Evolutionary conservation across 1,140 invertebrate species (phyloP).

Genomic region (Nephila pilipes): DNA sequence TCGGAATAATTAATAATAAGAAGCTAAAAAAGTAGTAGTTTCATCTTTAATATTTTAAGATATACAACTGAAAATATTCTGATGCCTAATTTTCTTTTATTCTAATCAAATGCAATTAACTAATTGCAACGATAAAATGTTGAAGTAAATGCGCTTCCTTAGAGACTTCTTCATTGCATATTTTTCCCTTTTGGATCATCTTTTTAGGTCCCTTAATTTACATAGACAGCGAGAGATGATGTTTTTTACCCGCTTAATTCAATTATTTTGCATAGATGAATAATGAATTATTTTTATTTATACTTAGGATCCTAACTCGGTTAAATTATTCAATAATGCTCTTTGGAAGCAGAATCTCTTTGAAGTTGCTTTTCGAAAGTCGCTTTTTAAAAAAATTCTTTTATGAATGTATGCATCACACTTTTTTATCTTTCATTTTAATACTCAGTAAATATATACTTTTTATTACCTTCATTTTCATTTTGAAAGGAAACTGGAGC

Average conservation of each 20-base stretch:
- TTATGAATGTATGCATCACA: too few relatives aligned
- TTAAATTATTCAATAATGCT: background rate
- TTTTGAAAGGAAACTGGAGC: too few relatives aligned
- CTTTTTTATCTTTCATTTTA: too few relatives aligned
- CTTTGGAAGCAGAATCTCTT: background rate
- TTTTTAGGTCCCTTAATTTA: background rate
- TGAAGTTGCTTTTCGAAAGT: background rate
- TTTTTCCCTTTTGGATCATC: background rate
- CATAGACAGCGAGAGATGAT: background rate
- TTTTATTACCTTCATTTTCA: too few relatives aligned
- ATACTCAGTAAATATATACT: too few relatives aligned
- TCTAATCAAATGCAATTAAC: background rate
- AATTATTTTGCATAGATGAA: slow-evolving; percentile 27
- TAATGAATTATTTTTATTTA: background rate
- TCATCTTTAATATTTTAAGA: too few relatives aligned
- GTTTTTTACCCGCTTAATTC: background rate
- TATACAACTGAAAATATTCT: too few relatives aligned
- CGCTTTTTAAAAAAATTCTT: too few relatives aligned
- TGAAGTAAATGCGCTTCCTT: background rate
- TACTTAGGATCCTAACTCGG: background rate
- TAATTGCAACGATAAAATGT: background rate
- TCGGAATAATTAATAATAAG: too few relatives aligned
- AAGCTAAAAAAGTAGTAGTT: too few relatives aligned
- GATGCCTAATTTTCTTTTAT: too few relatives aligned
- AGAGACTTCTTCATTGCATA: background rate